Base-by-base conservation (phyloP, 2,113 vertebrate species). In the Crocuta crocuta region DNA sequence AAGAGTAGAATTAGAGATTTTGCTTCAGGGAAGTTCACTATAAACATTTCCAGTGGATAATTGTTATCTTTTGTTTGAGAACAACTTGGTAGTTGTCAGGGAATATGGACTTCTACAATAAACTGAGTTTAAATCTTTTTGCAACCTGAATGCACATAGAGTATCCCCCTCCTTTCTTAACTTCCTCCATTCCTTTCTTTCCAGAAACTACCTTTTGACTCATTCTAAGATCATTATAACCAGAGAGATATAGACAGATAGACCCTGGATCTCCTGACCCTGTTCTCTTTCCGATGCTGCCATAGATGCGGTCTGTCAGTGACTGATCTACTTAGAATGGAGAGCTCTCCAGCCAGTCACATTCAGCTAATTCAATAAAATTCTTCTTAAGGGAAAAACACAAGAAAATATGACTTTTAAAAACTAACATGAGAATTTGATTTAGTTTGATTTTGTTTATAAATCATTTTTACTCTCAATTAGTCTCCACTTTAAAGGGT, bases 401-500 rank as follows among this genome's bases (percentile, higher is more conserved):
- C 33, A 13, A 70, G 12, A 13, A 96, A 78, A 68, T n/a, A 55
- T 10, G 11, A 71, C 28, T n/a, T 92, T 83, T 74, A 33, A 63
- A 24, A 76, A 1, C 15, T 3, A 92, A 94, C 55, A 12, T 90
- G 55, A 70, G 71, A 88, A 28, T 74, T 70, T 94, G 58, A 94
- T 50, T 86, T 90, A 70, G 12, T 24, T 15, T 70, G 10, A 48
- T 35, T 94, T 63, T 86, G 33, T 68, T 92, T 76, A 26, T 1
- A 68, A 74, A 76, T 83, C 15, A 50, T 74, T 92, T 89, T 82
- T 88, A 58, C 74, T 96, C 48, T 92, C 11, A 83, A 13, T 82
- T 31, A 50, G 9, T 53, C 81, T 92, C 43, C 5, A 65, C 83
- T 78, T 84, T 58, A 93, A 68, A 8, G 23, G 8, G n/a, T 39